Conservation (phyloP, 2,888 invertebrate genomes). For the Dermolepida albohirtum region DNA sequence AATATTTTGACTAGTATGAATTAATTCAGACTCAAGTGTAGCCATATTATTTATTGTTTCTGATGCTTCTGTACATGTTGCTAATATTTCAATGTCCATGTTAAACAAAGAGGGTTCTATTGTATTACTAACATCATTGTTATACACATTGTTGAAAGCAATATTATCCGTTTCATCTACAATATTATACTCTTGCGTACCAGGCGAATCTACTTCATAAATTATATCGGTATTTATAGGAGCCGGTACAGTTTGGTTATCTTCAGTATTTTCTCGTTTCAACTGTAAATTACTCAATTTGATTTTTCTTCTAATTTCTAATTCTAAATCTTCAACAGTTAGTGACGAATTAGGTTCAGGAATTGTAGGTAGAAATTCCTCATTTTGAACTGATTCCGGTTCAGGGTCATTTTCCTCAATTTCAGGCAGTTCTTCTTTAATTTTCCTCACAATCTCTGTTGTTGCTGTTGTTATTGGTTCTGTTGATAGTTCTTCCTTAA, state of each 20-base stretch:
- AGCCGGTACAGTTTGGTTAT: conserved; percentile 3
- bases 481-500: conserved; percentile 28
- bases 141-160: no score
- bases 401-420: conserved; percentile 38
- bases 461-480: not conserved
- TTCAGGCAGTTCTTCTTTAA: conserved; percentile 40
- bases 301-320: conserved; percentile 40
- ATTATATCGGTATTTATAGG: conserved; percentile 24
- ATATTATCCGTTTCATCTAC: not conserved
- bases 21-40: no score
- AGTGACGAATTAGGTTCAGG: conserved; percentile 1
- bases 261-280: conserved; percentile 22
- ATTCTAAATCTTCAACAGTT: conserved; percentile 32
- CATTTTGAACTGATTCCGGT: not conserved
- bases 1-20: no score
- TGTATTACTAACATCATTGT: no score
- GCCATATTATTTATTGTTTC: no score
- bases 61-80: no score
- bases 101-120: no score
- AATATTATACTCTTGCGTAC: conserved; percentile 2
- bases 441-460: conserved; percentile 13
- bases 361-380: conserved; percentile 6
- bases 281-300: conserved; percentile 39
- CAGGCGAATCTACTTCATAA: conserved; percentile 24
- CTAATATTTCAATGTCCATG: no score